Evolutionary conservation across 2,888 invertebrate genomes (phyloP).

Genomic region (Junonia oenone): DNA sequence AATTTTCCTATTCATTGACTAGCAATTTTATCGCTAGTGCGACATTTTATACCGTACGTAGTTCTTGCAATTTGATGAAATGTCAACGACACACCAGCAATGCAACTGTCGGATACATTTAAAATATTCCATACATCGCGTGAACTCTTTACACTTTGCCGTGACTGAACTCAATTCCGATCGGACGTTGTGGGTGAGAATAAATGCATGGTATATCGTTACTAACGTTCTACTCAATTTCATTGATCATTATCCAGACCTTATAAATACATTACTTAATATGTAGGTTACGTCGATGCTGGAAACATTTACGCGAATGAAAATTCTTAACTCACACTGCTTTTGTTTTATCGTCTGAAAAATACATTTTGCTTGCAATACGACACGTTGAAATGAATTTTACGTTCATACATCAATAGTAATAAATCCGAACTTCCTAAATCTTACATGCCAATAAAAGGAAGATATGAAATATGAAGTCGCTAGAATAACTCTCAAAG

Average conservation of each 20-base stretch:
- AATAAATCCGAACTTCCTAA: conserved; percentile 12
- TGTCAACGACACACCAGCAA: conserved; percentile 12
- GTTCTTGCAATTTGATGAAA: conserved; percentile 1
- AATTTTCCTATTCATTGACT: background rate
- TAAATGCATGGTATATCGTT: conserved; percentile 5
- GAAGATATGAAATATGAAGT: conserved; percentile 22
- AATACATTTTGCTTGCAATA: background rate
- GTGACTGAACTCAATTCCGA: conserved; percentile 29
- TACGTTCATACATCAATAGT: background rate
- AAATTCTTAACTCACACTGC: no score
- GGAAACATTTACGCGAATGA: background rate
- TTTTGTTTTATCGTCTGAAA: background rate
- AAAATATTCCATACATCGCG: conserved; percentile 38
- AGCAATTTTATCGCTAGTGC: background rate
- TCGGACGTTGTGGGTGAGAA: conserved; percentile 24
- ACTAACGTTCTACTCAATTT: conserved; percentile 3
- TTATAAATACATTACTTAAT: background rate
- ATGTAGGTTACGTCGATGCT: background rate
- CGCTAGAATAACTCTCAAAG: conserved; percentile 23
- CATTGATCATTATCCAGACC: conserved; percentile 2
- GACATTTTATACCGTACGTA: background rate
- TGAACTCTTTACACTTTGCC: conserved; percentile 32
- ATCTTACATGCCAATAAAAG: conserved; percentile 16
- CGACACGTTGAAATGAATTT: background rate
- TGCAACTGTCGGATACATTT: conserved; percentile 33